Base-by-base conservation (phyloP, 2,888 invertebrate species). In the Myopa tessellatipennis region DNA sequence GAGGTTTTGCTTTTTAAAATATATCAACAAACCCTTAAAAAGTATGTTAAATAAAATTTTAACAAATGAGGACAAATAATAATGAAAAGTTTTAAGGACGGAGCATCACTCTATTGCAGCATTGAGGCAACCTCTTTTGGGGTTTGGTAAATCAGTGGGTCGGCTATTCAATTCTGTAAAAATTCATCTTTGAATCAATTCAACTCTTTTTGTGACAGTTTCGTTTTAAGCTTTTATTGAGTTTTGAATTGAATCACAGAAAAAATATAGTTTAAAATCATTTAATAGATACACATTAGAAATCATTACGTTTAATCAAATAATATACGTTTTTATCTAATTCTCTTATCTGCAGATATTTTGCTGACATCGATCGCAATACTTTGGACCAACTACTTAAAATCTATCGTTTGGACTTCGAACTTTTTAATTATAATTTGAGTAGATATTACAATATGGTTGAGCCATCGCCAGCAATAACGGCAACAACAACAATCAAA, bases 391-490 rank as follows among this genome's bases (percentile, higher is more conserved):
- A 91, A 84, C 90, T 93, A 84, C 90, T 93, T 84, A 87, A 91
- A 84, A 92, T 93, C 85, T 93, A 93, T 85, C 91, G 91, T 83
- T 88, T 92, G 82, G 93, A 93, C 88, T 93, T 93, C 87, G 92
- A 93, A 88, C 91, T 93, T 90, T 93, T 93, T 85, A 92, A 92
- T 83, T 93, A 93, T 87, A 91, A 92, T 88, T 88, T 90, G 75
- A 90, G 88, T 81, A 89, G 92, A 85, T 92, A 92, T 88, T 90
- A 90, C 79, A 86, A 86, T 82, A 87, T 92, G 89, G 87, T 91
- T 88, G 74, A 74, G 16, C 74, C 74, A 38, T 58, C 67, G 85
- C 90, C 60, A 14, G 83, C 89, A 90, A 87, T 89, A 88, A 77
- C 76, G 40, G 63, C 80, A 77, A 78, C 78, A 4, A 74, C 79